Evolutionary conservation across 2,113 vertebrate species (phyloP), one percentile per base, ranked within the genome.

Genomic region (Collichthys lucidus): DNA sequence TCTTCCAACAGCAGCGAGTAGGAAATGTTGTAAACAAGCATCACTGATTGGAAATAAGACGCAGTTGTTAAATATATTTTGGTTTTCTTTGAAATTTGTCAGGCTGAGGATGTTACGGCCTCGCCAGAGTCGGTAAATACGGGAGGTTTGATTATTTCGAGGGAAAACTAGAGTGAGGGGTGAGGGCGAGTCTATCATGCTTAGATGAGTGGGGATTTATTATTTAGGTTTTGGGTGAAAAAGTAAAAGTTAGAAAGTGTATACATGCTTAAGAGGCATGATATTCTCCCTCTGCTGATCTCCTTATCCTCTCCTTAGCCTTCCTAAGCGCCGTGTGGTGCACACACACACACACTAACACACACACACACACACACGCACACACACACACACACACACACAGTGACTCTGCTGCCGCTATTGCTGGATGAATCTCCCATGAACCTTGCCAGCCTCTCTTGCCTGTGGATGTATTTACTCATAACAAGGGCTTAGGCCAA

Each of bases 401-500:
- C 77, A 73, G 47, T 70, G 44, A 89, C 86, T 78, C 77, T 62
- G 64, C 50, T 74, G 82, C 81, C 61, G 71, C 88, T 87, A 80
- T 85, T 91, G 86, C 88, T 86, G 91, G 82, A 81, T 92, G 88
- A 91, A 78, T 94, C 89, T 90, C 84, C 90, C 64, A 72, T 91
- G 90, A 93, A 93, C 91, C 89, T 85, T 92, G 84, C 92, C 92
- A 93, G 89, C 90, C 86, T 91, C 74, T 69, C 86, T 40, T 90
- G 91, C 90, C 82, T 80, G 84, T 90, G 91, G 92, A 91, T 92
- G 84, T 94, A 93, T 95, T 95, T 95, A 93, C 94, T 95, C 91
- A 94, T 95, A 95, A 96, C 92, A 95, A 95, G 93, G 92, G 93
- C 93, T 95, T 95, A 95, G 93, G 72, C 88, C 92, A 92, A 94